These are phyloP conservation scores for Xiphydria camelus DNA, from an alignment of 2,888 invertebrate genomes.

Conservation along the genomic window DNA sequence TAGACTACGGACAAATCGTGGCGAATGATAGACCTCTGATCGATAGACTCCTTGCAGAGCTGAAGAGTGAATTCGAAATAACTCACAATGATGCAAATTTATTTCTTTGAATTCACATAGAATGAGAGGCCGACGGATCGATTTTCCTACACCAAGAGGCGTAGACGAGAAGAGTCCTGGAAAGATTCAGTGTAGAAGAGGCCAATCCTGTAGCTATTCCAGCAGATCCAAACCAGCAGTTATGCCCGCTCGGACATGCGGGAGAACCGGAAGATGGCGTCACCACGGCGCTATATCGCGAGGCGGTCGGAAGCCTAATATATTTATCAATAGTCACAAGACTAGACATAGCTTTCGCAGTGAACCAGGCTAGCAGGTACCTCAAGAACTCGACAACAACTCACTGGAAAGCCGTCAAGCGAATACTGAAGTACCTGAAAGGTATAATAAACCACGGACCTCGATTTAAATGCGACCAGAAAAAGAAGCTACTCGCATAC, in stretches of 20 bases:
- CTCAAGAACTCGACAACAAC: constrained; percentile 8
- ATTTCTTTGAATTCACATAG: constrained; percentile 29
- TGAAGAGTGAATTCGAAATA: constrained; percentile 19
- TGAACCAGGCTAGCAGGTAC: constrained; percentile 7
- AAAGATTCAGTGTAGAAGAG: constrained; percentile 22
- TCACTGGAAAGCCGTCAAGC: constrained; percentile 16
- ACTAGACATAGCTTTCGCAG: constrained; percentile 16
- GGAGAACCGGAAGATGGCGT: neutral
- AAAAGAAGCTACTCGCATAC: constrained; percentile 9
- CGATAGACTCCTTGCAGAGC: constrained; percentile 18
- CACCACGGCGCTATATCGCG: constrained; percentile 11
- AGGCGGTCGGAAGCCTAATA: constrained; percentile 20
- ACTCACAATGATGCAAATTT: constrained; percentile 8
- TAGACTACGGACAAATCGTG: constrained; percentile 43
- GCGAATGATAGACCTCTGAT: constrained; percentile 15
- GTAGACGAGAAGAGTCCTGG: constrained; percentile 13
- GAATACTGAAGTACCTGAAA: constrained; percentile 15
- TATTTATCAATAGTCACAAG: constrained; percentile 13
- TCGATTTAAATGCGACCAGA: constrained; percentile 3
- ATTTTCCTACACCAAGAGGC: constrained; percentile 18
- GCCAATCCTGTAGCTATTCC: constrained; percentile 28
- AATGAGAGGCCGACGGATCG: constrained; percentile 14
- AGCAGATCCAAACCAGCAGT: constrained; percentile 16
- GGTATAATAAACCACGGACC: constrained; percentile 12
- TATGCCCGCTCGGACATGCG: neutral